Evolutionary conservation across 2,113 vertebrate genomes (phyloP).

Genomic region (Bos javanicus): DNA sequence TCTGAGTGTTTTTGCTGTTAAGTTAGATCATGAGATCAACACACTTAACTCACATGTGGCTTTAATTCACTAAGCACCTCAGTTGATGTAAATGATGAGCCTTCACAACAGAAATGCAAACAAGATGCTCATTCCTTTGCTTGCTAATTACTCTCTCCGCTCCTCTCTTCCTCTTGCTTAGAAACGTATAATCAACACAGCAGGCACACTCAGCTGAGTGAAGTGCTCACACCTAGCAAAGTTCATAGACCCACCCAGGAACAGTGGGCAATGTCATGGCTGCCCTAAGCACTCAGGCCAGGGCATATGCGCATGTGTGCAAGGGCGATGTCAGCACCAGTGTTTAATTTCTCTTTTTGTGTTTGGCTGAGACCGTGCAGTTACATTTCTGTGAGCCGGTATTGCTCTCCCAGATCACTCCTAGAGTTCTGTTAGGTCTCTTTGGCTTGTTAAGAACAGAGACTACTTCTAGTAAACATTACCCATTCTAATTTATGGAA

Average conservation of each 20-base stretch:
- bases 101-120: slow-evolving; percentile 17
- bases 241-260: background rate
- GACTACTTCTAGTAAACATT: background rate
- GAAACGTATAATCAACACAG: background rate
- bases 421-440: background rate
- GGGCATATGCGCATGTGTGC: rapidly evolving
- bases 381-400: background rate
- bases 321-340: background rate
- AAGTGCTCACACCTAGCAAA: background rate
- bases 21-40: slow-evolving; percentile 55
- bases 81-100: background rate
- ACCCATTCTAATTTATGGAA: background rate
- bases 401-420: background rate
- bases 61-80: slow-evolving; percentile 40
- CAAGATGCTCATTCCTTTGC: background rate
- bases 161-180: background rate
- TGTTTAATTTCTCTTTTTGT: background rate
- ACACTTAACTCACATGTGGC: slow-evolving; percentile 24
- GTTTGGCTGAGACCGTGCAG: background rate
- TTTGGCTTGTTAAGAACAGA: background rate
- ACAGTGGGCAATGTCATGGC: background rate
- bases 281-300: background rate
- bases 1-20: slow-evolving; percentile 29
- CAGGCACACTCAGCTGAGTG: background rate
- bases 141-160: background rate